A percentile compares a stretch with the other conserved stretches of the same genome.
Evolutionary conservation across 2,888 invertebrate species (phyloP).

Genomic region (Nemurella pictetii): DNA sequence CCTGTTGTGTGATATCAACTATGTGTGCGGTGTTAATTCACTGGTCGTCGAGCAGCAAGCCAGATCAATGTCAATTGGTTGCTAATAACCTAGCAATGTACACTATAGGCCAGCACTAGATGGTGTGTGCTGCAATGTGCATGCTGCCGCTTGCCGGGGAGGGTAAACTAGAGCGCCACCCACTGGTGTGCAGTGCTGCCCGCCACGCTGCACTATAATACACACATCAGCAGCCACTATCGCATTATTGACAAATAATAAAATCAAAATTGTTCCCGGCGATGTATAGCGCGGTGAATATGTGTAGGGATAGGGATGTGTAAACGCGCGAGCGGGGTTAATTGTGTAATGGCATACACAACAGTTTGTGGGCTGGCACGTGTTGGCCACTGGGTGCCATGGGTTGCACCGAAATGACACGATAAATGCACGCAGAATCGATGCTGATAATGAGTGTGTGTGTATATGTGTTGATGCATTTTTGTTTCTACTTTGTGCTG

Average conservation of each 20-base stretch:
- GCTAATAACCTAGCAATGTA: slow-evolving; percentile 40
- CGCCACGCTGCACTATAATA: slow-evolving; percentile 6
- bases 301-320: background rate
- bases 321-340: slow-evolving; percentile 19
- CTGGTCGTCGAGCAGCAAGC: background rate
- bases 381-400: background rate
- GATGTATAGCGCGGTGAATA: background rate
- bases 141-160: background rate
- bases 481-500: background rate
- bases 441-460: background rate
- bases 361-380: background rate
- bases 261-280: slow-evolving; percentile 11
- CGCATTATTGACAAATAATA: slow-evolving; percentile 29
- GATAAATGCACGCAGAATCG: slow-evolving; percentile 23
- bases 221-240: background rate
- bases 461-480: background rate
- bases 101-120: slow-evolving; percentile 24
- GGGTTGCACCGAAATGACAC: background rate
- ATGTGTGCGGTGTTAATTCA: slow-evolving; percentile 12
- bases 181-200: slow-evolving; percentile 2
- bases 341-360: background rate
- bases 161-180: slow-evolving; percentile 21
- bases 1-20: slow-evolving; percentile 14
- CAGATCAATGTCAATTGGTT: slow-evolving; percentile 43
- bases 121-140: background rate